Evolutionary conservation across 2,797 vertebrate species (phyloP).

Genomic region (Atherinosoma microstoma): DNA sequence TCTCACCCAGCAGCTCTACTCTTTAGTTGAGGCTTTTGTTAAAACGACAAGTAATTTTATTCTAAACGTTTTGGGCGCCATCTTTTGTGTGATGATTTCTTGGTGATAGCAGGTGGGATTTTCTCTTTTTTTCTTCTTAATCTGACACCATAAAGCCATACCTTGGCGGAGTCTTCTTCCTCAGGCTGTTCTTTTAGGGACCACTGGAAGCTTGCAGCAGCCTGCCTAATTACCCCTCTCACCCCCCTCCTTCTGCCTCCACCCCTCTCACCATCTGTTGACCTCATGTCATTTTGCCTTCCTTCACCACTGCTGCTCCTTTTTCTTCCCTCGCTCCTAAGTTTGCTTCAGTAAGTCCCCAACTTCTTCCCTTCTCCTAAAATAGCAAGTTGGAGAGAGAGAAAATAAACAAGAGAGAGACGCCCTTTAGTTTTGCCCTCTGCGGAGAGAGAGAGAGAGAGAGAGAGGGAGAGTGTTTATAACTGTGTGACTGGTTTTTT

Average conservation of each 20-base stretch:
- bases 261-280: constrained; percentile 78
- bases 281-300: constrained; percentile 79
- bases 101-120: constrained; percentile 36
- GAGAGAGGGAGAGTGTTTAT: constrained; percentile 48
- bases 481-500: constrained; percentile 53
- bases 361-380: constrained; percentile 72
- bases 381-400: constrained; percentile 70
- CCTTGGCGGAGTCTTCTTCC: constrained; percentile 31
- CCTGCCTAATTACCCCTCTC: constrained; percentile 57
- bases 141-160: constrained; percentile 30
- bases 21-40: too few relatives aligned
- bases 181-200: constrained; percentile 43
- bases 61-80: not conserved
- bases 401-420: constrained; percentile 72
- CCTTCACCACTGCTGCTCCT: constrained; percentile 61
- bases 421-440: constrained; percentile 65
- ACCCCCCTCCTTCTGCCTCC: constrained; percentile 13
- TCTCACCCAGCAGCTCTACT: not conserved
- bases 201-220: constrained; percentile 53
- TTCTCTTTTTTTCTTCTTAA: constrained; percentile 5
- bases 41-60: not conserved
- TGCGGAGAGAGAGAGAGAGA: constrained; percentile 14
- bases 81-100: not conserved
- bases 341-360: constrained; percentile 62
- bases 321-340: constrained; percentile 25